Conservation (phyloP, 2,113 vertebrate species). For the Pantherophis guttatus region DNA sequence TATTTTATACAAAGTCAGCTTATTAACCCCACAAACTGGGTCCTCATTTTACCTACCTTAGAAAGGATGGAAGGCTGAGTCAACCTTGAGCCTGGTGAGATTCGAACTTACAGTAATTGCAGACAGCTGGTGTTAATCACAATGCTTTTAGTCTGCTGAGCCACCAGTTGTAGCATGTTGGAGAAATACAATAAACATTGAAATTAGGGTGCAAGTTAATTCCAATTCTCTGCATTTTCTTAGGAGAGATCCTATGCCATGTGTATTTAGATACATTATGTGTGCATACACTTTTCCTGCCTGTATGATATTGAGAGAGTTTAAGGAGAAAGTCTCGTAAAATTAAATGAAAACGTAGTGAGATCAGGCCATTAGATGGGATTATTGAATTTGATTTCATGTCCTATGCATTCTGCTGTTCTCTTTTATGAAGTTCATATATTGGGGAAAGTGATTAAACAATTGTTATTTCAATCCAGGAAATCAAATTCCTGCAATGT, state of each 20-base stretch:
- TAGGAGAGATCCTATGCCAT: constrained; percentile 20
- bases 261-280: not conserved
- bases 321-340: constrained; percentile 19
- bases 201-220: constrained; percentile 34
- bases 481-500: constrained; percentile 63
- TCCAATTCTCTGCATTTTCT: constrained; percentile 18
- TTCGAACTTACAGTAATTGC: no score
- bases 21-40: no score
- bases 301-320: constrained; percentile 1
- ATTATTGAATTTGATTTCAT: constrained; percentile 55
- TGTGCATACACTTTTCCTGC: not conserved
- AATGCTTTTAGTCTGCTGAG: no score
- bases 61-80: no score
- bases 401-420: constrained; percentile 39
- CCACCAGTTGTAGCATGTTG: not conserved
- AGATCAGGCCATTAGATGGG: constrained; percentile 43
- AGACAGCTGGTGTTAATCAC: no score
- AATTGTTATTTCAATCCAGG: constrained; percentile 56
- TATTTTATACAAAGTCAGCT: no score
- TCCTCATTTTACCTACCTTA: no score
- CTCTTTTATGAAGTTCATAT: constrained; percentile 56
- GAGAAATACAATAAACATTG: constrained; percentile 22
- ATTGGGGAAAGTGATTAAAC: constrained; percentile 54
- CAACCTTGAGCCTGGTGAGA: no score
- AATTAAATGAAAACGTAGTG: constrained; percentile 29